These are phyloP conservation scores for Coranthus polyacanthus DNA, from an alignment of 2,797 vertebrate species.

Conservation along the genomic window DNA sequence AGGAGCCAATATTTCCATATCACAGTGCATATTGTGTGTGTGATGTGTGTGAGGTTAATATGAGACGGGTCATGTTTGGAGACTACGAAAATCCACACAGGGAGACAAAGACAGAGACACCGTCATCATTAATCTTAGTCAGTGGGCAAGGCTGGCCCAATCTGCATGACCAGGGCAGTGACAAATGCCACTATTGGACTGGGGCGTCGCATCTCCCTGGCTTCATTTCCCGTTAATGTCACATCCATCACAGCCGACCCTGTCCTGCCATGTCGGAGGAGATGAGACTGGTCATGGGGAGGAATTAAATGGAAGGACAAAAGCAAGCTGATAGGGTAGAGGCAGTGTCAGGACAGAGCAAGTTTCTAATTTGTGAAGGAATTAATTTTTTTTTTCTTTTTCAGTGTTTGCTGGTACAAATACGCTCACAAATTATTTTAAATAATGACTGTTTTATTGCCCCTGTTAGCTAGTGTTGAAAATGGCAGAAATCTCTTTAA, in stretches of 20 bases:
- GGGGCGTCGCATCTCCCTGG: conserved; percentile 72
- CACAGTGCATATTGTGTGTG: conserved; percentile 29
- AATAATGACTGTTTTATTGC: too few species aligned
- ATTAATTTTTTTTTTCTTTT: too few species aligned
- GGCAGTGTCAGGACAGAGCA: too few species aligned
- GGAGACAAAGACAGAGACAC: conserved; percentile 76
- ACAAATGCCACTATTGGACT: conserved; percentile 83
- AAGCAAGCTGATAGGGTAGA: too few species aligned
- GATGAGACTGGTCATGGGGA: conserved; percentile 71
- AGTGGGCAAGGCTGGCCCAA: conserved; percentile 71
- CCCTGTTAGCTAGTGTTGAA: too few species aligned
- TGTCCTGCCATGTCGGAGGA: conserved; percentile 73
- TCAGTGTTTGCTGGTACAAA: too few species aligned
- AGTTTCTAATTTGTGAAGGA: too few species aligned
- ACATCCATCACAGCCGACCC: conserved; percentile 79
- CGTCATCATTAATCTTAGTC: conserved; percentile 85
- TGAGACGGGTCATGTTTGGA: conserved; percentile 59
- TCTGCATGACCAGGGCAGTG: conserved; percentile 82
- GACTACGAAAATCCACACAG: conserved; percentile 65
- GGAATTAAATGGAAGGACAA: too few species aligned
- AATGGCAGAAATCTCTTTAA: too few species aligned
- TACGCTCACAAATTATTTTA: too few species aligned
- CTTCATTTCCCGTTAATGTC: conserved; percentile 84
- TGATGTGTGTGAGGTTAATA: conserved; percentile 28
- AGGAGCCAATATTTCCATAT: conserved; percentile 37